Percentiles rank a stretch among this genome's conserved stretches.
Evolutionary conservation across 2,888 invertebrate genomes (phyloP).

Genomic region (Nemoura dubitans): DNA sequence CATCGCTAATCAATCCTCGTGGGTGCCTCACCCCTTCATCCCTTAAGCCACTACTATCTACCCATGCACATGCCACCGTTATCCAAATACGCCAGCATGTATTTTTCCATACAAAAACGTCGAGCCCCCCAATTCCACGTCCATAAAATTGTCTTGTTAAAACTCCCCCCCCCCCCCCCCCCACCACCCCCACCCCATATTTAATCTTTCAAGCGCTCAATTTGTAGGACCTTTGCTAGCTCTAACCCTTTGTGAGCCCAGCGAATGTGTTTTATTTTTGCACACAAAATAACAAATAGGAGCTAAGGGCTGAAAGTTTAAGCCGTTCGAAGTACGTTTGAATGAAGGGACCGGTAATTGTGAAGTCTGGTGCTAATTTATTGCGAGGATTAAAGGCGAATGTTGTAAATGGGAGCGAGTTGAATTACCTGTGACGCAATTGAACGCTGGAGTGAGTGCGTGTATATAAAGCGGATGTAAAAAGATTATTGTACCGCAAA

Average conservation of each 20-base stretch:
- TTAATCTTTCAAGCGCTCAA: not conserved
- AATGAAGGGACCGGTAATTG: constrained; percentile 3
- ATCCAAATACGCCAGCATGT: not conserved
- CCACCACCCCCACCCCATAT: not conserved
- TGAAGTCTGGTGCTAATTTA: constrained; percentile 15
- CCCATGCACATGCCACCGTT: not conserved
- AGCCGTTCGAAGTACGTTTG: not conserved
- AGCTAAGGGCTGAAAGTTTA: no score
- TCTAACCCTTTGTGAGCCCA: not conserved
- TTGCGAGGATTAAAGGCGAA: not conserved
- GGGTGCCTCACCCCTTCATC: no score
- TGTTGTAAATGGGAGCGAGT: not conserved
- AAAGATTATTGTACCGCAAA: no score
- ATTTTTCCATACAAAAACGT: not conserved
- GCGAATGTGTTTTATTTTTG: not conserved
- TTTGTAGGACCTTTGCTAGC: not conserved
- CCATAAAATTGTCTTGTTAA: not conserved
- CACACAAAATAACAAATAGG: not conserved
- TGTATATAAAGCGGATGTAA: not conserved
- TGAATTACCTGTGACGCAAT: not conserved
- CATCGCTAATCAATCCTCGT: no score
- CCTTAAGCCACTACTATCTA: no score
- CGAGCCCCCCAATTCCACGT: not conserved
- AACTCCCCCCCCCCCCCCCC: not conserved
- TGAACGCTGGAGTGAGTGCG: not conserved